Evolutionary conservation across 2,888 invertebrate species (phyloP).

Genomic region (Cataglyphis cursor): DNA sequence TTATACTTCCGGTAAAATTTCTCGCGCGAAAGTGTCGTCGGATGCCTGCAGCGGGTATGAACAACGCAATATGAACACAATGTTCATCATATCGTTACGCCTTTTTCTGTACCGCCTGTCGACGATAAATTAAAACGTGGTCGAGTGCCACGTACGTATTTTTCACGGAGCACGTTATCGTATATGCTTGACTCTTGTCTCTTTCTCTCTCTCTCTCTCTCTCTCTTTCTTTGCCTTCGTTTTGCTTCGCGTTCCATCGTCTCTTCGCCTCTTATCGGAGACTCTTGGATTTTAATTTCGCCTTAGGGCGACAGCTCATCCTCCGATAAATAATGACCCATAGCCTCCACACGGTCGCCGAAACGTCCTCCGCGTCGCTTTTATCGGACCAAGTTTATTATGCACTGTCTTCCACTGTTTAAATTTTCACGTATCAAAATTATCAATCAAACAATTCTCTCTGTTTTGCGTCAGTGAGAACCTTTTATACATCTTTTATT

Average conservation of each 20-base stretch:
- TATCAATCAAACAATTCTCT: conserved; percentile 19
- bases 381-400: conserved; percentile 38
- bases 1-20: conserved; percentile 48
- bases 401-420: conserved; percentile 1
- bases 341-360: conserved; percentile 52
- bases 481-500: conserved; percentile 36
- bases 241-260: conserved; percentile 33
- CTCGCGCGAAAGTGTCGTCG: conserved; percentile 54
- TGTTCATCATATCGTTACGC: conserved; percentile 50
- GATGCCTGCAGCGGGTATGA: conserved; percentile 50
- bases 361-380: conserved; percentile 43
- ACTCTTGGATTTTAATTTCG: conserved; percentile 57
- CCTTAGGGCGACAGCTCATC: conserved; percentile 53
- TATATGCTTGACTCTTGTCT: conserved; percentile 18
- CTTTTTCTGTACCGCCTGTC: conserved; percentile 62
- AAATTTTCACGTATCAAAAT: conserved; percentile 36
- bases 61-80: conserved; percentile 48
- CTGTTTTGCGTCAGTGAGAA: conserved; percentile 13
- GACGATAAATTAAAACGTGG: conserved; percentile 65
- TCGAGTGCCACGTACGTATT: conserved; percentile 46
- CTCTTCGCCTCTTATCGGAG: conserved; percentile 33
- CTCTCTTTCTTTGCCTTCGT: conserved; percentile 1
- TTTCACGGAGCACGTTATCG: conserved; percentile 51
- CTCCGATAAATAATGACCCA: conserved; percentile 57
- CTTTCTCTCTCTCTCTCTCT: not conserved